Conservation (phyloP, 2,113 vertebrate genomes). For the Neolamprologus fasciatus region DNA sequence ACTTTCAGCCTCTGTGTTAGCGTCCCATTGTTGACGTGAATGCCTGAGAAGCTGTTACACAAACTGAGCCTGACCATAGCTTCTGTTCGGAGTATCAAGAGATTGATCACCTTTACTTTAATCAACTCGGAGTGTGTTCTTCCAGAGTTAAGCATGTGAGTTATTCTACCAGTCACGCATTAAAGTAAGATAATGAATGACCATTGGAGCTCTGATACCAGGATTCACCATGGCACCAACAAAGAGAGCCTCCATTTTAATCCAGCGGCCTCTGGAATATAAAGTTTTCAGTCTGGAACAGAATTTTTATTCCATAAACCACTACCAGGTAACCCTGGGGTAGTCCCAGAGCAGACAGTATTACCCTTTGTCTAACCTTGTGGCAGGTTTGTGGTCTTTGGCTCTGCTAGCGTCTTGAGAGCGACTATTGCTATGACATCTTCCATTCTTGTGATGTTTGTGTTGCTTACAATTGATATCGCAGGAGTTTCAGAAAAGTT, state of each 20-base stretch:
- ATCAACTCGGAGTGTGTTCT: background rate
- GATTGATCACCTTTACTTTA: background rate
- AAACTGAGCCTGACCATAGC: background rate
- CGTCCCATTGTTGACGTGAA: background rate
- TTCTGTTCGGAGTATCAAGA: background rate
- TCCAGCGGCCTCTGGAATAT: background rate
- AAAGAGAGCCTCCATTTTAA: background rate
- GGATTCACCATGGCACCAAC: background rate
- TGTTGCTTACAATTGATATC: background rate
- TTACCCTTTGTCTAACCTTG: background rate
- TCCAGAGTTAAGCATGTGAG: background rate
- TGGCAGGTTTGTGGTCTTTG: background rate
- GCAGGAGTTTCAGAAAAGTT: background rate
- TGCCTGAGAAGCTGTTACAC: background rate
- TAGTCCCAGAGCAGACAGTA: background rate
- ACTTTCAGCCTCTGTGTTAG: background rate
- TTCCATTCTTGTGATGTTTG: background rate
- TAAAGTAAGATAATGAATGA: background rate
- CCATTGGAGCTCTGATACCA: background rate
- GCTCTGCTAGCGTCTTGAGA: background rate
- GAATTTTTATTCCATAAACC: background rate
- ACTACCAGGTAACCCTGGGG: background rate
- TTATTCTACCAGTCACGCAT: background rate
- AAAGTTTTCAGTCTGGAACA: background rate
- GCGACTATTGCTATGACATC: background rate